Base-by-base conservation (phyloP, 2,113 vertebrate genomes). In the Rattus norvegicus region DNA sequence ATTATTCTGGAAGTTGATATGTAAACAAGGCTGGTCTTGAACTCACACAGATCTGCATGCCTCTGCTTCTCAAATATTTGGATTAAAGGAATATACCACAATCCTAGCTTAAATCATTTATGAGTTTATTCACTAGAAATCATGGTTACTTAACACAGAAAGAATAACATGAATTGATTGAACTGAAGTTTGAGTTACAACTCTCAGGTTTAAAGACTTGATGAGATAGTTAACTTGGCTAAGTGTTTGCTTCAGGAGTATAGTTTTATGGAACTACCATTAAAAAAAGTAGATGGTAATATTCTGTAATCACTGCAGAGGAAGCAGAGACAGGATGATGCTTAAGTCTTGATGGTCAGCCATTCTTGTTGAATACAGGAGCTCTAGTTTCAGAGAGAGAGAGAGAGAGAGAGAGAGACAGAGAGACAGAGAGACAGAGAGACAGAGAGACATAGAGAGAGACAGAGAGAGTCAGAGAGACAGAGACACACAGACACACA, bases 121-220 rank as follows among this genome's bases (percentile, higher is more conserved):
- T 43, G 70, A 59, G 84, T 72, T 84, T 72, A 96, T 43, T 96
- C 33, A 92, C 39, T 11, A 69, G 33, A 17, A 85, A 9, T 73
- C 54, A 92, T 33, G 7, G 1, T 70, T 95, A 67, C 13, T 5
- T 26, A 91, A 63, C 22, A 72, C 33, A 76, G 30, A 12, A n/a
- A 52, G 33, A 94, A 52, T 72, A 52, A 30, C 79, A 33, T 90
- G 83, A 86, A 49, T 20, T 69, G 10, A n/a, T 65, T 84, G 56
- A 81, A 39, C 24, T 93, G 4, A 86, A 86, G 28, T 91, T 88
- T 92, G 56, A 76, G 52, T 75, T 79, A 87, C 19, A 89, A 91
- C 49, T 72, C 61, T 22, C 87, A 83, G 81, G 1, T 88, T 20
- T 79, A 61, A 61, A 2, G 43, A 65, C 16, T 36, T 69, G 30